A percentile compares a stretch with the other conserved stretches of the same genome.
phyloP scores from a whole-genome alignment of 2,888 invertebrate species.

The Baccha elongata region DNA sequence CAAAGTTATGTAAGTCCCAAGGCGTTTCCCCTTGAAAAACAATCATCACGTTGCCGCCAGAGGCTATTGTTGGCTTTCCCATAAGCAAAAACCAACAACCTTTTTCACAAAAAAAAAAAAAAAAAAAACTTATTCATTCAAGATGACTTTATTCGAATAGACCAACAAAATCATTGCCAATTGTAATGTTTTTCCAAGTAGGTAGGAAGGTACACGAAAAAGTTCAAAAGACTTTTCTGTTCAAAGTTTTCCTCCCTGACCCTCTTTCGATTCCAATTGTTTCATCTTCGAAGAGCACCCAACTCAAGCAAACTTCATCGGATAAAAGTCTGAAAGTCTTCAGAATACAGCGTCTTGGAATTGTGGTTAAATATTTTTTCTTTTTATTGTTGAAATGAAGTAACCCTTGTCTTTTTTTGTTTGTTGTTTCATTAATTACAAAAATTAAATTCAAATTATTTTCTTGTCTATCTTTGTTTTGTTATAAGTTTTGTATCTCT shows the following conservation, averaged over 20 bases:
- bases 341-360: constrained; percentile 4
- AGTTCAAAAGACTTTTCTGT: constrained; percentile 27
- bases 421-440: constrained; percentile 55
- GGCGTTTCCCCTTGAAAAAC: constrained; percentile 55
- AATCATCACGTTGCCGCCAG: constrained; percentile 54
- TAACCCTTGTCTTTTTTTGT: constrained; percentile 23
- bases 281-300: not conserved
- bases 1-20: constrained; percentile 46
- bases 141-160: constrained; percentile 57
- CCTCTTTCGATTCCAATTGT: too few relatives aligned
- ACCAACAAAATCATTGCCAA: constrained; percentile 42
- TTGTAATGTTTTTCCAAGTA: constrained; percentile 33
- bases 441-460: constrained; percentile 69
- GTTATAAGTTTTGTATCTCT: not conserved
- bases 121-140: constrained; percentile 47
- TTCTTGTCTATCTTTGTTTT: constrained; percentile 22
- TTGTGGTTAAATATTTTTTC: too few relatives aligned
- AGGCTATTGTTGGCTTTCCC: constrained; percentile 31
- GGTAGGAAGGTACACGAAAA: constrained; percentile 19
- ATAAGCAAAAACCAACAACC: constrained; percentile 49
- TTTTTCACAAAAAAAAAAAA: not conserved
- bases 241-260: not conserved
- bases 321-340: constrained; percentile 14
- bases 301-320: constrained; percentile 23
- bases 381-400: constrained; percentile 18